Base-by-base conservation (phyloP, 2,113 vertebrate genomes). In the Nanorana parkeri region DNA sequence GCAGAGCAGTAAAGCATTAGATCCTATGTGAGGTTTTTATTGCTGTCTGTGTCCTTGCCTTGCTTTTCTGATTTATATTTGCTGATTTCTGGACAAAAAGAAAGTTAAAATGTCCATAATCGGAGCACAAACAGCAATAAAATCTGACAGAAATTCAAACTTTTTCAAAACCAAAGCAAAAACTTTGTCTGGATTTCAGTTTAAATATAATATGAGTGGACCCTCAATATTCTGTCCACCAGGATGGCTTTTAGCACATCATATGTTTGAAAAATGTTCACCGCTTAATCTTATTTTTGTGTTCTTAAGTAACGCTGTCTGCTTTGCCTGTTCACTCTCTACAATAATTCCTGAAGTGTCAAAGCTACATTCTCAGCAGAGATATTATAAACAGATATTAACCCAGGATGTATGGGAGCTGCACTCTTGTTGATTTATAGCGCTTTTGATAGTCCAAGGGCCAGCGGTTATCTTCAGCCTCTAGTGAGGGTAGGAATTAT, bases 371-470 rank as follows among this genome's bases (percentile, higher is more conserved):
- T 94, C 90, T 91, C 86, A 73, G 86, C 84, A 87, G 87, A 89
- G 91, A 84, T 92, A 92, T 90, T 90, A 87, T 94, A 94, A 95
- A 93, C 92, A 93, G 84, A 94, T 93, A 93, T 92, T 94, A 94
- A 92, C 92, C 89, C 85, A 85, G 87, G 88, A 88, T 96, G 92
- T 92, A 91, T 96, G 88, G 92, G 91, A 95, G 94, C 93, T 94
- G 85, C 88, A 87, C 91, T 91, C 74, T 76, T 82, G 81, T 86
- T 97, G 95, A 97, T 97, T 96, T 92, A 94, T 92, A 85, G 88
- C 81, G 85, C 71, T 87, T 81, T 87, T 87, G 87, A 89, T 86
- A 83, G 89, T 91, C 89, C 88, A 85, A 78, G 64, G 92, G 94
- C 91, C 87, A 67, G 89, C 84, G 90, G 95, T 96, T 96, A 96